Conservation (phyloP, 2,113 vertebrate genomes). For the Scytalopus superciliaris region DNA sequence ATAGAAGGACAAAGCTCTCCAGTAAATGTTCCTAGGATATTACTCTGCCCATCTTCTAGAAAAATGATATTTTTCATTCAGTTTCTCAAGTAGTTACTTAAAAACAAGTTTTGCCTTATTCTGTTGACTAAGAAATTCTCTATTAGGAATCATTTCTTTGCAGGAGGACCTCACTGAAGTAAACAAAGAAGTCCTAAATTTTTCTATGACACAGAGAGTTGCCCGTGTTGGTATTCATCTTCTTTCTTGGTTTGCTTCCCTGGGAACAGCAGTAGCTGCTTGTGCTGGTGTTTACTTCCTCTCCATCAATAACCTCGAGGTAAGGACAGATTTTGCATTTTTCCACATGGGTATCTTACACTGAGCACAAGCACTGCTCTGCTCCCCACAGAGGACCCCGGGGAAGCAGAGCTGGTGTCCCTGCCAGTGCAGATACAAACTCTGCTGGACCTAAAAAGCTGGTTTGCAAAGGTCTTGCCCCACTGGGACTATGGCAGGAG, state of each 20-base stretch:
- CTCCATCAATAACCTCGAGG: conserved; percentile 76
- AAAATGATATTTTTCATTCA: background rate
- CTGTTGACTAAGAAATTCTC: background rate
- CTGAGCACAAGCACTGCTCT: background rate
- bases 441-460: background rate
- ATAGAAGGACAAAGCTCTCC: background rate
- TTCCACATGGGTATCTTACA: rapidly evolving
- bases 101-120: background rate
- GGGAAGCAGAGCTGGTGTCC: background rate
- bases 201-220: conserved; percentile 68
- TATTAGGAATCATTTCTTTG: background rate
- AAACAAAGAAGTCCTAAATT: conserved; percentile 40
- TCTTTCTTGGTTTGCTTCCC: conserved; percentile 80
- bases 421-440: background rate
- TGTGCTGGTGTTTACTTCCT: conserved; percentile 82
- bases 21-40: background rate
- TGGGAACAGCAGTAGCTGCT: conserved; percentile 74
- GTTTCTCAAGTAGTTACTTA: background rate
- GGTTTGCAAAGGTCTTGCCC: background rate
- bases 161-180: conserved; percentile 87
- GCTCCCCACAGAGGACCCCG: rapidly evolving
- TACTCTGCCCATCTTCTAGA: background rate
- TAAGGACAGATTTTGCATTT: conserved; percentile 39
- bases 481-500: background rate
- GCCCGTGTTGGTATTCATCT: conserved; percentile 66